Conservation (phyloP, 2,113 vertebrate genomes). For the Sylvia atricapilla region DNA sequence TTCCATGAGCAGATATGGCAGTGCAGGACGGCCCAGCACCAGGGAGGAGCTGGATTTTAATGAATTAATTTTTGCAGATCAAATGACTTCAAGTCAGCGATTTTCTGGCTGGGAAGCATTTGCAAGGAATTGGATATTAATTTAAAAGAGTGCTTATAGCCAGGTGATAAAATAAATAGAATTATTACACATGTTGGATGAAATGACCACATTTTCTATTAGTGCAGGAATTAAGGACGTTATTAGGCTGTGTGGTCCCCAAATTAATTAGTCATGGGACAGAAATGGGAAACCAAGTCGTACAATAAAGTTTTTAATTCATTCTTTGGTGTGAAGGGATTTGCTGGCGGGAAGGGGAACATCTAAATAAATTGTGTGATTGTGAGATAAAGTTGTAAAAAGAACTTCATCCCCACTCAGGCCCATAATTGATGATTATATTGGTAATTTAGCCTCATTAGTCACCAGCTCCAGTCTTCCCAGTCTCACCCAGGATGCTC, state of each 20-base stretch:
- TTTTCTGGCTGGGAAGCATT: not conserved
- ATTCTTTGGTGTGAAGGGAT: not conserved
- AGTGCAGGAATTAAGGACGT: not conserved
- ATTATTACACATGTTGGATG: not conserved
- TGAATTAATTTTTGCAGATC: not conserved
- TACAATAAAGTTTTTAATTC: not conserved
- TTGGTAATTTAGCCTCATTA: not conserved
- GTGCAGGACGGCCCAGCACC: not conserved
- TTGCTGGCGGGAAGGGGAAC: not conserved
- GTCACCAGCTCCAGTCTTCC: not conserved
- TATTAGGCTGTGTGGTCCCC: not conserved
- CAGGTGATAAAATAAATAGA: not conserved
- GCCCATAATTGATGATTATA: not conserved
- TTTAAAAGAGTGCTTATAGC: not conserved
- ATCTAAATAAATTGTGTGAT: rapidly evolving
- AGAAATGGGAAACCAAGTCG: not conserved
- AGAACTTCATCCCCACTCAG: rapidly evolving
- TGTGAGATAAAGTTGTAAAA: not conserved
- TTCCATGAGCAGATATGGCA: not conserved
- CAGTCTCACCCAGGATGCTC: not conserved
- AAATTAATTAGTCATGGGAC: not conserved
- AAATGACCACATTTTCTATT: not conserved
- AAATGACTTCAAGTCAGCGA: not conserved
- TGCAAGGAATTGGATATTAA: not conserved
- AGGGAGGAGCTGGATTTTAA: not conserved